Base-by-base conservation (phyloP, 2,797 vertebrate genomes). In the Heteromormyrus szaboi region DNA sequence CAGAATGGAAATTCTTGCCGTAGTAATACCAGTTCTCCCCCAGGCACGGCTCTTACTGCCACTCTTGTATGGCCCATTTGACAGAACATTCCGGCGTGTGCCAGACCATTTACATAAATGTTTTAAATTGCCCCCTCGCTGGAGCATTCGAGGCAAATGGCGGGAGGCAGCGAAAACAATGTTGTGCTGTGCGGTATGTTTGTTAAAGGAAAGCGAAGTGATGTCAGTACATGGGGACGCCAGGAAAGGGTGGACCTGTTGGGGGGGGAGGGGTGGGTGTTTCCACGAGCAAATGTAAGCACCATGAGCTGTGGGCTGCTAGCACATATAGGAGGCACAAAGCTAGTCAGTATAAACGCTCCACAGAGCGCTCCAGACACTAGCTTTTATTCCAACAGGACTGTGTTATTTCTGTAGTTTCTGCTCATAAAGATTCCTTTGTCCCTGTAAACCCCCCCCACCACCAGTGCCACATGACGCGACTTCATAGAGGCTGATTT, bases 351-450 rank as follows among this genome's bases (percentile, higher is more conserved):
- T 91, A 83, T 53, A 56, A 68, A 54, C 22, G 87, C 87, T 41
- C 83, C 41, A 29, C 8, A 87, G 53, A 37, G 59, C 50, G 51
- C 89, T 79, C 90, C 88, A 87, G 89, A 91, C 86, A 89, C 84
- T 72, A 89, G 89, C 83, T 89, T 68, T 92, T 84, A 84, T 91
- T 88, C 91, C 88, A 22, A 41, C 81, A 88, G 76, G 41, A 29
- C 5, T 25, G 12, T 89, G 90, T 91, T 92, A 92, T 93, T 92
- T 89, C 81, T 90, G 90, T 91, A 85, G 88, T 76, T 86, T 89
- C 17, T 51, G 62, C 85, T 89, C 22, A 89, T 68, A 79, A 88
- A 93, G 88, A 88, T 89, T 86, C 59, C 87, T 90, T 85, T 89
- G 91, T 88, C 89, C 62, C 76, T 46, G 79, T 81, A 50, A 87